Evolutionary conservation across 2,113 vertebrate species (phyloP), one percentile per base, ranked within the genome.

Genomic region (Ondatra zibethicus): DNA sequence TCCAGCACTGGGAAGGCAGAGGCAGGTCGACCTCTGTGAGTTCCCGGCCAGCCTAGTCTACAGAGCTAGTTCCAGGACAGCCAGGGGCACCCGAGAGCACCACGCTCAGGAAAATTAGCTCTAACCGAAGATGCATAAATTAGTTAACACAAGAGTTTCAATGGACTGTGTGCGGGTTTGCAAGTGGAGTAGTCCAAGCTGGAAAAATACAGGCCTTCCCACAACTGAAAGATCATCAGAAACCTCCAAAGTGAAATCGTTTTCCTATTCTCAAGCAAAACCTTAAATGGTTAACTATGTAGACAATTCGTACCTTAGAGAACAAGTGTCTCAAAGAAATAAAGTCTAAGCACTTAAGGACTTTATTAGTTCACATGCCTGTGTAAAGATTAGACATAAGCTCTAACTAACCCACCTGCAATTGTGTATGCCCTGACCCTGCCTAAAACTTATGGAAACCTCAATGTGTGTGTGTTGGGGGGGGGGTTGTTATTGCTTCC

Each of bases 391-490:
- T 31, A 25, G 80, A 8, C 3, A 3, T 36, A 72, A 33, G 16
- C 36, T 8, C 36, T 9, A 6, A 68, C 13, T 42, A 6, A 14
- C 29, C 31, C 66, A 68, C 12, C 66, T 31, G 66, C 66, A 58
- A 58, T 58, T 19, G 55, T 1, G 55, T 58, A 58, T 58, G 55
- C 31, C 17, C 58, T n/a, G 12, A 27, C 70, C 29, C 77, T 68
- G 65, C 47, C 61, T 13, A 4, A 7, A n/a, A 45, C 16, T 17
- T 25, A 39, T 0, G 55, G 86, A 86, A 76, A 93, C 1, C n/a
- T 93, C 21, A 72, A 17, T 0, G 16, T 55, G 55, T 14, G 14
- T 0, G 16, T 55, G 55, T 14, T 3, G 14, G 14, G 14, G 0
- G 4, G 52, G 16, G 52, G 10, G 17, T 7, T n/a, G 10, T 27